A percentile compares a stretch with the other conserved stretches of the same genome.
Conservation (phyloP, 1,140 invertebrate species). For the Limonius californicus region DNA sequence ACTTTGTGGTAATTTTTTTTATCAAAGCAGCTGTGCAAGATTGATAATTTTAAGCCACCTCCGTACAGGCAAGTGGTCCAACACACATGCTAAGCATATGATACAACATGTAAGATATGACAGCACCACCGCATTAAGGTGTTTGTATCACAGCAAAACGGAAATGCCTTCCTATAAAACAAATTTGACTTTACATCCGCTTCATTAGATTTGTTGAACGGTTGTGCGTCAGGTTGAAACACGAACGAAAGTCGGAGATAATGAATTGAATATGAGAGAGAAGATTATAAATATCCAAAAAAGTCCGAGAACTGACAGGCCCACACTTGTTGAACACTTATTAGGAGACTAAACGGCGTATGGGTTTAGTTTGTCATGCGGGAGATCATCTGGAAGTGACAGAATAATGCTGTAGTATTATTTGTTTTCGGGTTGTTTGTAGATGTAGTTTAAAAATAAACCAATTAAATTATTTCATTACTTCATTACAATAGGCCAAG, state of each 20-base stretch:
- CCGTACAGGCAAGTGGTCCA: conserved; percentile 26
- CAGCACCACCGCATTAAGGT: conserved; percentile 13
- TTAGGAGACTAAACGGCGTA: conserved; percentile 4
- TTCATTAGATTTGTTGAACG: background rate
- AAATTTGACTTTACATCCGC: conserved; percentile 4
- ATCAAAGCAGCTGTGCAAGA: conserved; percentile 18
- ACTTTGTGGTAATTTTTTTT: background rate
- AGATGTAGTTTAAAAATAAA: no score
- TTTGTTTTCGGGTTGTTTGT: background rate
- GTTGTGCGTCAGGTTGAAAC: background rate
- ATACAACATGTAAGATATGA: conserved; percentile 9
- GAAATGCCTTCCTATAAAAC: conserved; percentile 17
- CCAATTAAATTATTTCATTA: no score
- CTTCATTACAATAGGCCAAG: no score
- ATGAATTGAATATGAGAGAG: no score
- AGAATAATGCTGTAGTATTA: no score
- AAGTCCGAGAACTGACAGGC: background rate
- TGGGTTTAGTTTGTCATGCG: conserved; percentile 9
- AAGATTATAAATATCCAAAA: background rate
- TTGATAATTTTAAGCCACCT: conserved; percentile 30
- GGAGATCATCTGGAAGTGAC: conserved; percentile 4
- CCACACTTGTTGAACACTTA: conserved; percentile 12
- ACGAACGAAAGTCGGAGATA: no score
- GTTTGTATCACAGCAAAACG: conserved; percentile 19
- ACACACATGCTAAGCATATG: conserved; percentile 30